Percentiles rank a stretch among this genome's conserved stretches.
phyloP scores from a whole-genome alignment of 2,113 vertebrate genomes.

The Albula glossodonta region DNA sequence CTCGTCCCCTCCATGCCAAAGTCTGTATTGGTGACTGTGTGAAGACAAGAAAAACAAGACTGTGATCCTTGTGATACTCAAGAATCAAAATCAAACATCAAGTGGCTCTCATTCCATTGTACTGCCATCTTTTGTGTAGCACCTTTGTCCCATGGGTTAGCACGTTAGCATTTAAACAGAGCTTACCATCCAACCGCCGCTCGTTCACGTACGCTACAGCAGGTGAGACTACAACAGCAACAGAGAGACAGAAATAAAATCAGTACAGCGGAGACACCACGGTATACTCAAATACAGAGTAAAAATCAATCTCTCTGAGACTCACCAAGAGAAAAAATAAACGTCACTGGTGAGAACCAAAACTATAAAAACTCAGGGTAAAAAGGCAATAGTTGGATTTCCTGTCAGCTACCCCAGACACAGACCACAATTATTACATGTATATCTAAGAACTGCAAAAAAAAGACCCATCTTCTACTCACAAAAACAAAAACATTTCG shows the following conservation, averaged over 20 bases:
- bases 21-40: conserved; percentile 75
- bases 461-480: too few species aligned
- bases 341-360: neutral
- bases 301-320: too few species aligned
- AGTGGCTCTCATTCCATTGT: neutral
- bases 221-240: conserved; percentile 72
- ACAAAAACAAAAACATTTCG: too few species aligned
- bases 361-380: too few species aligned
- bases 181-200: conserved; percentile 86
- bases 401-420: too few species aligned
- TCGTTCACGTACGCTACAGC: conserved; percentile 75
- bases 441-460: too few species aligned
- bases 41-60: conserved; percentile 10
- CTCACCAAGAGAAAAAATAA: neutral
- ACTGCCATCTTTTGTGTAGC: neutral
- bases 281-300: neutral
- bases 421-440: too few species aligned
- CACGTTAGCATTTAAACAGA: neutral
- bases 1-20: conserved; percentile 78
- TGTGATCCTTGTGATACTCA: neutral
- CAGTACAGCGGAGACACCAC: neutral
- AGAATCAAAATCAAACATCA: too few species aligned
- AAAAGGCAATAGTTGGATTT: too few species aligned
- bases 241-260: conserved; percentile 12
- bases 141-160: neutral